Base-by-base conservation (phyloP, 2,113 vertebrate species). In the Chlamydotis undulata region DNA sequence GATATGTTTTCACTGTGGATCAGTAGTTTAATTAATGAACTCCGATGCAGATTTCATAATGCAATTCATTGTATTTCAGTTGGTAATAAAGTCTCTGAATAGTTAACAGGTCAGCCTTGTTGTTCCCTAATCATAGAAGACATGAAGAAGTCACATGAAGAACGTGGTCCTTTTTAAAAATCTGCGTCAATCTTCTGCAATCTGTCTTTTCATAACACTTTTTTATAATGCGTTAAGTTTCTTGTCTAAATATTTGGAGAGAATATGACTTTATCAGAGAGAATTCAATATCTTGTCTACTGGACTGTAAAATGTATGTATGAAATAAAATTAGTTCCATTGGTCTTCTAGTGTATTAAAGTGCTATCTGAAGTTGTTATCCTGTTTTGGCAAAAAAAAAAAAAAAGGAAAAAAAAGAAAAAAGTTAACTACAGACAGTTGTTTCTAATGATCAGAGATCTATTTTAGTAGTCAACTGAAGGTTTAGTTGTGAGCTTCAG, bases 381-480 rank as follows among this genome's bases (percentile, higher is more conserved):
- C 98, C 97, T 98, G 98, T 98, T 98, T 98, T 98, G 98, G 97
- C 95, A 98, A 98, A 97, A 97, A 97, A 95, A 97, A 96, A 97
- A 97, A 61, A 97, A 97, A 61, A 98, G 97, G 97, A 97, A 97
- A 96, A 97, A 59, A 78, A 87, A 92, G 77, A 19, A 98, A 98
- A 97, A 98, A 98, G 88, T 98, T 97, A 98, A 97, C 97, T 98
- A 98, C 97, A 98, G 97, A 98, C 98, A 94, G 97, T 98, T 98
- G 98, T 99, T 99, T 99, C 98, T 99, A 99, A 99, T 97, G 97
- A 99, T 99, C 99, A 99, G 98, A 99, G 99, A 98, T 99, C 99
- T 99, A 99, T 99, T 99, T 99, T 99, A 99, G 99, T 99, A 99
- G 99, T 99, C 98, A 98, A 98, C 98, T 98, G 98, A 99, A 98